Conservation (phyloP, 2,113 vertebrate species). For the Oncorhynchus nerka region DNA sequence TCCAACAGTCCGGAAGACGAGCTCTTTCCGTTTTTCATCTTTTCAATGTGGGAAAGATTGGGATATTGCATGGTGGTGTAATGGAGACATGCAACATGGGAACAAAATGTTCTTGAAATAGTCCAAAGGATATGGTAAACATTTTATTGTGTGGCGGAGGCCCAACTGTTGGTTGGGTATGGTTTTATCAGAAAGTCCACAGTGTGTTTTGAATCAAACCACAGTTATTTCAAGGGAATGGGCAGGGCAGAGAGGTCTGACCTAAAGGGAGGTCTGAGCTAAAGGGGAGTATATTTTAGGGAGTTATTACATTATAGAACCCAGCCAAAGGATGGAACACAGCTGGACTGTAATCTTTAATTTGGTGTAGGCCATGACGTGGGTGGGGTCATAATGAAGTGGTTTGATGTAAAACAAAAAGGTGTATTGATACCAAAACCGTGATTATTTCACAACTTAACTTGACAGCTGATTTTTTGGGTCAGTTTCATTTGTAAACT, state of each 20-base stretch:
- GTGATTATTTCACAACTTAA: background rate
- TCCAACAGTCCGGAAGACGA: constrained; percentile 12
- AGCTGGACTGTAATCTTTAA: constrained; percentile 47
- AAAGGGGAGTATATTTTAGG: constrained; percentile 20
- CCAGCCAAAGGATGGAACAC: constrained; percentile 30
- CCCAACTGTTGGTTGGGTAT: background rate
- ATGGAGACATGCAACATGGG: too few species aligned
- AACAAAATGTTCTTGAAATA: background rate
- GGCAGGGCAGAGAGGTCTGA: constrained; percentile 11
- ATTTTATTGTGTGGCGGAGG: background rate
- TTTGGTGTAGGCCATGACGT: constrained; percentile 29
- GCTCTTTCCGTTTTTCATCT: background rate
- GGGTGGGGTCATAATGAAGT: constrained; percentile 38
- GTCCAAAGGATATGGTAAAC: background rate
- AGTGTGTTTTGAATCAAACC: constrained; percentile 29
- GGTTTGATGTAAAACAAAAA: constrained; percentile 29
- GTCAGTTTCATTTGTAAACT: background rate
- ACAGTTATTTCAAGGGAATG: constrained; percentile 19
- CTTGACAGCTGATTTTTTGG: background rate
- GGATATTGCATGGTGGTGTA: too few species aligned
- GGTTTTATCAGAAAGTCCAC: constrained; percentile 8
- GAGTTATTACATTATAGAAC: constrained; percentile 43
- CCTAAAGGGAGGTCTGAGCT: background rate
- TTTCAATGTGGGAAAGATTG: too few species aligned
- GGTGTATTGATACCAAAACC: background rate